Percentiles rank a stretch among this genome's conserved stretches.
Conservation (phyloP, 2,888 invertebrate genomes). For the Adela reaumurella region DNA sequence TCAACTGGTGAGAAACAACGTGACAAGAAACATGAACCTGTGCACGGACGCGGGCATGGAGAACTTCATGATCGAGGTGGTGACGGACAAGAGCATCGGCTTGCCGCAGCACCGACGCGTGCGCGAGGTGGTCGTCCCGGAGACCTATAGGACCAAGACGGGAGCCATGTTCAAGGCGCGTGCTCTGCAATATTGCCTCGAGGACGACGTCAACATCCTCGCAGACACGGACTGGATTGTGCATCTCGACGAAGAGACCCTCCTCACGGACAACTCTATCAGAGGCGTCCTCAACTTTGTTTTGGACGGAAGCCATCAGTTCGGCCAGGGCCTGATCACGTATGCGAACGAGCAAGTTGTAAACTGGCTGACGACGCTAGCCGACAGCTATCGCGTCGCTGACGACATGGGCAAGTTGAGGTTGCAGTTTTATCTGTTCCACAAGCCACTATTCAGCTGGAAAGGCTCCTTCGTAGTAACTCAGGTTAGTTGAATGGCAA, state of each 20-base stretch:
- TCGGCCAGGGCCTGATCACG: constrained; percentile 93
- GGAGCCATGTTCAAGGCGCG: constrained; percentile 93
- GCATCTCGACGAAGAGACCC: constrained; percentile 95
- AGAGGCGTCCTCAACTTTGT: constrained; percentile 92
- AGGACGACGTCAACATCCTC: constrained; percentile 81
- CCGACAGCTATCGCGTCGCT: constrained; percentile 92
- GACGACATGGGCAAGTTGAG: constrained; percentile 97
- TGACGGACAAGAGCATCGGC: constrained; percentile 83
- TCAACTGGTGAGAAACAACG: constrained; percentile 83
- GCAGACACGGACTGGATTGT: constrained; percentile 93
- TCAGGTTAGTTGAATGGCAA: constrained; percentile 66
- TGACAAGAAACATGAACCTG: constrained; percentile 79
- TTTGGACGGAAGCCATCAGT: constrained; percentile 88
- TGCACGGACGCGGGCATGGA: constrained; percentile 88
- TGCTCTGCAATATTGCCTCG: constrained; percentile 92
- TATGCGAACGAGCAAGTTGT: constrained; percentile 96
- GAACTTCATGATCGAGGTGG: constrained; percentile 94
- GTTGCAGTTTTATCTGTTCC: constrained; percentile 88
- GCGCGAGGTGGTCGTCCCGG: constrained; percentile 85
- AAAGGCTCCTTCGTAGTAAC: constrained; percentile 98
- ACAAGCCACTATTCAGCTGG: constrained; percentile 95
- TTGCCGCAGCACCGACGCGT: constrained; percentile 76
- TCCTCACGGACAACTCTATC: constrained; percentile 88
- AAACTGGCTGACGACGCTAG: constrained; percentile 94
- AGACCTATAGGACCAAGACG: constrained; percentile 80